Evolutionary conservation across 2,888 invertebrate species (phyloP), one percentile per base, ranked within the genome.

Genomic region (Nephrotoma appendiculata): DNA sequence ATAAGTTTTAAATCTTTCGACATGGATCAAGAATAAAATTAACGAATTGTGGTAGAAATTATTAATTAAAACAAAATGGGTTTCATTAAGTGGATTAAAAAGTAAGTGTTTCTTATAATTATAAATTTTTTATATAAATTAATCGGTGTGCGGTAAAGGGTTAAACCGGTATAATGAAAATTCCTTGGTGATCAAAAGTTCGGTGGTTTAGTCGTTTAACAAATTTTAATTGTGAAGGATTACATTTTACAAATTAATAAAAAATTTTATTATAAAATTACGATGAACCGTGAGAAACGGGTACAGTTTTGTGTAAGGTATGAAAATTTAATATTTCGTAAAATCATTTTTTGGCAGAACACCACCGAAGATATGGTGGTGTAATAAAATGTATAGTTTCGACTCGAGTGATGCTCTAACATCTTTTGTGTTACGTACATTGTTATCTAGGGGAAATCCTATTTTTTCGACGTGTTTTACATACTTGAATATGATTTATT

Each of bases 61-160:
- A 52, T n/a, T 41, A 71, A 6, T 71, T 71, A 71, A 7, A 71
- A 5, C 6, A 19, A 45, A 86, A 86, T 86, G 86, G 86, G 86
- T 48, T 45, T 86, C 41, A 48, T 86, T 45, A 86, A 86, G 45
- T 86, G 86, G 86, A 44, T 86, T 45, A 86, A 86, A 48, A 86
- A 86, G 86, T 86, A 86, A 86, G 86, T 45, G 41, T 5, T 86
- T 45, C 19, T 86, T 86, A 12, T 86, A 15, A 57, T 57, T 57
- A 31, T 71, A 31, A 31, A 31, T 31, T 2, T 31, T 31, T 57
- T 19, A 31, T 19, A 3, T 19, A 71, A 71, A 71, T 31, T 31
- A 31, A 71, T 31, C 71, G 31, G 71, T 31, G 31, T 31, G 19
- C 9, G 11, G 19, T 31, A 71, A 71, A 31, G 19, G 19, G 71